Evolutionary conservation across 2,888 invertebrate species (phyloP).

Genomic region (Pantelozetes paolii): DNA sequence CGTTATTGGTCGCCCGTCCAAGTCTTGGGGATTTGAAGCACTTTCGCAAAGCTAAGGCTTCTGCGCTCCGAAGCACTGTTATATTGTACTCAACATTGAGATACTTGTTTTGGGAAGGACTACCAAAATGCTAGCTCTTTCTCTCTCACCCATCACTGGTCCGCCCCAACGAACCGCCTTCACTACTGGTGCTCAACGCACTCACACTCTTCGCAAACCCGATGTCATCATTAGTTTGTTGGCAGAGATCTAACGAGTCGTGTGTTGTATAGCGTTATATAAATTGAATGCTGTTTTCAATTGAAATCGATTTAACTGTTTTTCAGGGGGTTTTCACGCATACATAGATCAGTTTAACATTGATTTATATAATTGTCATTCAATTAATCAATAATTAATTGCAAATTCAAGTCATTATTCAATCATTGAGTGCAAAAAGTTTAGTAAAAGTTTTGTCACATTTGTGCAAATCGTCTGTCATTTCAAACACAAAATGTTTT

Average conservation of each 20-base stretch:
- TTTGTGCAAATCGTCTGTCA: too few species aligned
- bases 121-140: neutral
- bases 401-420: too few species aligned
- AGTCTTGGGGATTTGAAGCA: neutral
- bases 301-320: neutral
- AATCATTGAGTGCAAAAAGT: neutral
- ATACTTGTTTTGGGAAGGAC: neutral
- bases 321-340: neutral
- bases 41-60: neutral
- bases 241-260: neutral
- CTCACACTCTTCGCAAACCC: neutral
- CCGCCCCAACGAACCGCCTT: slow-evolving; percentile 16
- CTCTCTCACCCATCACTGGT: neutral
- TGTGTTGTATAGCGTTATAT: neutral
- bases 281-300: neutral
- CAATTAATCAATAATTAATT: too few species aligned
- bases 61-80: slow-evolving; percentile 16
- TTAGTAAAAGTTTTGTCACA: neutral
- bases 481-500: neutral
- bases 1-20: slow-evolving; percentile 18
- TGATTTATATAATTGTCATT: neutral
- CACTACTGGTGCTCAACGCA: slow-evolving; percentile 15
- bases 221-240: slow-evolving; percentile 25
- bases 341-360: neutral
- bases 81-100: neutral